Evolutionary conservation across 2,888 invertebrate species (phyloP), one percentile per base, ranked within the genome.

Genomic region (Rhogogaster chlorosoma): DNA sequence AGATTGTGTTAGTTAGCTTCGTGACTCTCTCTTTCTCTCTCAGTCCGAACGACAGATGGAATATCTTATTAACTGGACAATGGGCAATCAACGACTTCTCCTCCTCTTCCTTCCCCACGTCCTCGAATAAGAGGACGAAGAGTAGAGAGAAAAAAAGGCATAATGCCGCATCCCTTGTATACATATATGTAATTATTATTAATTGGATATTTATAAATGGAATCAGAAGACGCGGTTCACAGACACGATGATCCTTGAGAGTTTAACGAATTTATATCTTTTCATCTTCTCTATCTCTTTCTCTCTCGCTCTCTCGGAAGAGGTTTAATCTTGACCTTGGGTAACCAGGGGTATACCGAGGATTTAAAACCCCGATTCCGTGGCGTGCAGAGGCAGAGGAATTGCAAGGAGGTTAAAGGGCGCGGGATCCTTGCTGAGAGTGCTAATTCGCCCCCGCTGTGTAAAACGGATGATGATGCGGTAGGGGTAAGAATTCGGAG

Each of bases 1-100:
- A 89, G 90, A 89, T 88, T 77, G 77, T n/a, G 38, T 73, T 73
- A 70, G 84, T 26, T 73, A 49, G 36, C 32, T 53, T 53, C 67
- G 85, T 80, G 67, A 75, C 42, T 26, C 18, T 38, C 70, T 71
- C 36, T 61, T 12, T 61, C 26, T 61, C 10, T 26, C 61, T 53
- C 32, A 29, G 49, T 6, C 22, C 78, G 36, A 61, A 73, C 84
- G 83, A 85, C 85, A 90, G 82, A 91, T 90, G 91, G 92, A 92
- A 92, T 92, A 92, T 91, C 92, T 92, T 92, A 92, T 92, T 92
- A 92, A 90, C 90, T 90, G 92, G 91, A 92, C 92, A 92, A 92
- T 92, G 91, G 92, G 91, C 92, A 92, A 92, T 92, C 92, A 92
- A 91, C 91, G 90, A 90, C 88, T 53, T 32, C 77, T 18, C 45